Evolutionary conservation across 2,113 vertebrate species (phyloP).

Genomic region (Phoenicopterus ruber): DNA sequence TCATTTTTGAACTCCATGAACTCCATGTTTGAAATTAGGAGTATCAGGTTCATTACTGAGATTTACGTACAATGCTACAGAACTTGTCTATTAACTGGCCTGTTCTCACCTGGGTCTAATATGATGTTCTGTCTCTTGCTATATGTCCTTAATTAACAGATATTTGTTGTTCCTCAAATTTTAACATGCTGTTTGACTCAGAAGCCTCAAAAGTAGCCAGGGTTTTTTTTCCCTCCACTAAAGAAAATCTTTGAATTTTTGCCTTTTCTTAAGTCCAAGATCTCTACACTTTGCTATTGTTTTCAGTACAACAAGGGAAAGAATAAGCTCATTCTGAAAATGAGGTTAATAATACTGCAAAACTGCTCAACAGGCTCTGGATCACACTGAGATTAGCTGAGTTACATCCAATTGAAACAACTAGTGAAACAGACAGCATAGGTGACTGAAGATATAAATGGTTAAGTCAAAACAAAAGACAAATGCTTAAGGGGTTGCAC

Average conservation of each 20-base stretch:
- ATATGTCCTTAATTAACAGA: neutral
- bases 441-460: neutral
- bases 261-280: neutral
- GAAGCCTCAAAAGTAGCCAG: neutral
- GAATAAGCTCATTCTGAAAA: neutral
- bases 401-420: neutral
- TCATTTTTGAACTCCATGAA: neutral
- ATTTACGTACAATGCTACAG: neutral
- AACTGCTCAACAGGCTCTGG: neutral
- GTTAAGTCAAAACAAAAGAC: neutral
- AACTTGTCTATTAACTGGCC: neutral
- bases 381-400: neutral
- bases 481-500: neutral
- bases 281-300: neutral
- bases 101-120: slow-evolving; percentile 22
- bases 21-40: neutral
- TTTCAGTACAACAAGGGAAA: neutral
- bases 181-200: neutral
- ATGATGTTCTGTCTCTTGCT: neutral
- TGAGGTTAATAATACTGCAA: neutral
- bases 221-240: neutral
- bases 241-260: neutral
- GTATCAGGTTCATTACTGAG: neutral
- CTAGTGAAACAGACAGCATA: neutral
- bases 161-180: neutral